Percentiles rank a stretch among this genome's conserved stretches.
Conservation (phyloP, 2,797 vertebrate genomes). For the Anomalospiza imberbis region DNA sequence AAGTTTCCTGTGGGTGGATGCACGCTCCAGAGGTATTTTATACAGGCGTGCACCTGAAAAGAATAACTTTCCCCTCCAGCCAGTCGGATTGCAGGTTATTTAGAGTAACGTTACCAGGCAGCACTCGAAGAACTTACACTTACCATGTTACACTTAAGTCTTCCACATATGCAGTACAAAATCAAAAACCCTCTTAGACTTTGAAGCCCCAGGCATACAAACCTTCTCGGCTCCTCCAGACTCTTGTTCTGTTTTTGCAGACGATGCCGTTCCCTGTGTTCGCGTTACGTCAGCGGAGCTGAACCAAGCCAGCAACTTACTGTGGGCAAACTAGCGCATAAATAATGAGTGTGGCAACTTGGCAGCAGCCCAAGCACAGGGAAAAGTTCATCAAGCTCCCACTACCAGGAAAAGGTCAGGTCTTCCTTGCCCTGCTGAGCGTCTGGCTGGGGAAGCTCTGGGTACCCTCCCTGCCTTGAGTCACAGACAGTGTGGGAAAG, state of each 20-base stretch:
- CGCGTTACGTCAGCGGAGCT: rapidly evolving
- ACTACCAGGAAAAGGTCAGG: neutral
- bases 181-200: neutral
- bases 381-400: neutral
- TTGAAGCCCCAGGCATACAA: neutral
- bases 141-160: neutral
- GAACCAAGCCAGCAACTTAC: neutral
- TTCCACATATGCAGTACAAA: neutral
- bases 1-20: neutral
- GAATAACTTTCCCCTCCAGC: neutral
- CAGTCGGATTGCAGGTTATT: constrained; percentile 21
- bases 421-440: neutral
- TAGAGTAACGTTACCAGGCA: constrained; percentile 53
- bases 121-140: neutral
- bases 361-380: neutral
- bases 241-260: neutral
- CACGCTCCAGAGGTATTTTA: constrained; percentile 17
- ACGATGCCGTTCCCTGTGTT: rapidly evolving
- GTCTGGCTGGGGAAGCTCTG: neutral
- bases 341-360: neutral
- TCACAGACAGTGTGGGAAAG: neutral
- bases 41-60: constrained; percentile 41
- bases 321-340: neutral
- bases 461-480: neutral
- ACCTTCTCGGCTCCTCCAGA: neutral